These are phyloP conservation scores for Sitophilus oryzae DNA, from an alignment of 1,140 invertebrate species.

Conservation along the genomic window DNA sequence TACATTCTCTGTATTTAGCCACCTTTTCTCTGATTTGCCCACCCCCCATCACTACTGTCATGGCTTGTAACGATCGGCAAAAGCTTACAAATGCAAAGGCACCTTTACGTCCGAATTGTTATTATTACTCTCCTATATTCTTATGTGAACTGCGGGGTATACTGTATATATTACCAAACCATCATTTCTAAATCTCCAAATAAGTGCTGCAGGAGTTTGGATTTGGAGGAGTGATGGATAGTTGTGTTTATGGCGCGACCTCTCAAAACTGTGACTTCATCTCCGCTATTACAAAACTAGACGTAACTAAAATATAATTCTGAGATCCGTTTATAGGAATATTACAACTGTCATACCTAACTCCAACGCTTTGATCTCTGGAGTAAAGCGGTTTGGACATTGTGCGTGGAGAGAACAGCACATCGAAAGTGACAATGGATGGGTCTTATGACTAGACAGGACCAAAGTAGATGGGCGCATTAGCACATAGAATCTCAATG, in stretches of 20 bases:
- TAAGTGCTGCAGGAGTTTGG: too few relatives aligned
- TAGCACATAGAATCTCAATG: too few relatives aligned
- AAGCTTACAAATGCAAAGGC: too few relatives aligned
- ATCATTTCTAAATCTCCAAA: conserved; percentile 45
- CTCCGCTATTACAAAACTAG: conserved; percentile 46
- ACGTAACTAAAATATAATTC: conserved; percentile 49
- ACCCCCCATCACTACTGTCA: too few relatives aligned
- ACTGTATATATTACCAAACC: conserved; percentile 44
- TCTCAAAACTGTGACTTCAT: conserved; percentile 47
- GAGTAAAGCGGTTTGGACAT: conserved; percentile 45
- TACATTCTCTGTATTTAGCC: too few relatives aligned
- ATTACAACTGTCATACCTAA: conserved; percentile 48
- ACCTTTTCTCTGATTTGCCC: too few relatives aligned
- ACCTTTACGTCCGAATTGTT: too few relatives aligned
- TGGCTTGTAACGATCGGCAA: too few relatives aligned
- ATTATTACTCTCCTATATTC: conserved; percentile 31
- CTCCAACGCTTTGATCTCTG: conserved; percentile 48
- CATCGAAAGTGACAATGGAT: too few relatives aligned
- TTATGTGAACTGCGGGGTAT: conserved; percentile 44
- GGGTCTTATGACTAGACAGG: too few relatives aligned
- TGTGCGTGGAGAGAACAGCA: too few relatives aligned
- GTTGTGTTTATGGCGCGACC: conserved; percentile 35
- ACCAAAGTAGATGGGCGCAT: too few relatives aligned
- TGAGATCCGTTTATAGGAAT: conserved; percentile 46
- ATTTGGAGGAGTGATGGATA: conserved; percentile 38